Evolutionary conservation across 92 coral and sea anemone genomes (phyloP).

Genomic region (Blastomussa wellsi): DNA sequence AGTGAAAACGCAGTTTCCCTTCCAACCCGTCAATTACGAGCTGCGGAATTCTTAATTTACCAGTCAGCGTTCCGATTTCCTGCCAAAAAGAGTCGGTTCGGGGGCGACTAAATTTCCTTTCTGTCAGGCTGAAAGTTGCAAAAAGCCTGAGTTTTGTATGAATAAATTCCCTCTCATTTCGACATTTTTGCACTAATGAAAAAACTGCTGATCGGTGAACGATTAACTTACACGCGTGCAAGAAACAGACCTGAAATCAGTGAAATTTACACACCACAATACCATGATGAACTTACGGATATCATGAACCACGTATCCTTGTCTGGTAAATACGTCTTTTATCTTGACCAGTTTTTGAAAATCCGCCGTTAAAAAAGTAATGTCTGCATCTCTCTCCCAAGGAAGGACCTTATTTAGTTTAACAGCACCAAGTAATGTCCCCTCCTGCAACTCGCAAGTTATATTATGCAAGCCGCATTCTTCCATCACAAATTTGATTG

Average conservation of each 20-base stretch:
- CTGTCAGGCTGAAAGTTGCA: too few relatives aligned
- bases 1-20: too few relatives aligned
- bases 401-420: constrained; percentile 80
- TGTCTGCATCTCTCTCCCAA: constrained; percentile 94
- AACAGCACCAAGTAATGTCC: constrained; percentile 86
- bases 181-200: too few relatives aligned
- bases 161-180: too few relatives aligned
- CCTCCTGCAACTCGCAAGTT: constrained; percentile 89
- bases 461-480: constrained; percentile 65
- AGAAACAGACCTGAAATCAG: background rate
- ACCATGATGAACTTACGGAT: constrained; percentile 51
- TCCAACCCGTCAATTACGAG: too few relatives aligned
- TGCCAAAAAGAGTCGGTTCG: too few relatives aligned
- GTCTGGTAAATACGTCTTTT: constrained; percentile 37
- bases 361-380: constrained; percentile 73
- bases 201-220: too few relatives aligned
- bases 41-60: too few relatives aligned
- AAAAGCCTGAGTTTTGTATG: too few relatives aligned
- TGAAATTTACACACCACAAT: background rate
- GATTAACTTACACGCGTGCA: too few relatives aligned
- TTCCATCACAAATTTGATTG: constrained; percentile 79
- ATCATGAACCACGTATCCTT: constrained; percentile 65
- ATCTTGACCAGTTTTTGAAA: constrained; percentile 57
- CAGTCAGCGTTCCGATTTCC: too few relatives aligned
- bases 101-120: too few relatives aligned